These are phyloP conservation scores for Idaea biselata DNA, from an alignment of 2,888 invertebrate species.

Conservation along the genomic window DNA sequence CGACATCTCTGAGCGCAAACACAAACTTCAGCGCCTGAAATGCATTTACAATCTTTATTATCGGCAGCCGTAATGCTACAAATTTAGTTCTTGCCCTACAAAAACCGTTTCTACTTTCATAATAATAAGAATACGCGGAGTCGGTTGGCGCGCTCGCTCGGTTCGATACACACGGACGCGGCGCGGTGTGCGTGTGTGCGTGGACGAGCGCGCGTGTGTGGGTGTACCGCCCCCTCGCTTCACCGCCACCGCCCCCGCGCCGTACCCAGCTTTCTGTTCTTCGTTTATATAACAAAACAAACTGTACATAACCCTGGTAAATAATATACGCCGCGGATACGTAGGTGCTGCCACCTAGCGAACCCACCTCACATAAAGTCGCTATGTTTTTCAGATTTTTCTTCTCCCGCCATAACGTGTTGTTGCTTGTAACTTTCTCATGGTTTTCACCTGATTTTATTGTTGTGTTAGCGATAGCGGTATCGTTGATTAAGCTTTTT, in stretches of 20 bases:
- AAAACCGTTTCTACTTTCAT: conserved; percentile 81
- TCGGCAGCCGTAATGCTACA: conserved; percentile 75
- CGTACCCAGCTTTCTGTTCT: conserved; percentile 78
- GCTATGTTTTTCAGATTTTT: conserved; percentile 59
- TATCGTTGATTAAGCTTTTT: conserved; percentile 23
- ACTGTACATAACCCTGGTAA: conserved; percentile 66
- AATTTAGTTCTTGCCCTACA: conserved; percentile 81
- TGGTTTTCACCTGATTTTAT: conserved; percentile 29
- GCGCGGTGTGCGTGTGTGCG: conserved; percentile 48
- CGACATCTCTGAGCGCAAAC: conserved; percentile 74
- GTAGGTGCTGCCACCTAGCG: conserved; percentile 80
- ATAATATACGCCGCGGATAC: conserved; percentile 75
- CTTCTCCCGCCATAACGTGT: conserved; percentile 47
- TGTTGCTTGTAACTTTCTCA: conserved; percentile 46
- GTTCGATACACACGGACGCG: conserved; percentile 68
- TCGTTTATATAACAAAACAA: conserved; percentile 78
- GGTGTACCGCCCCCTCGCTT: conserved; percentile 25
- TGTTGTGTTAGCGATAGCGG: conserved; percentile 24
- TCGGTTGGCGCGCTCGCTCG: conserved; percentile 73
- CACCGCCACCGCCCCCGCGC: conserved; percentile 34
- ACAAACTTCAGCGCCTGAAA: conserved; percentile 76
- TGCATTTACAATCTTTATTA: conserved; percentile 78
- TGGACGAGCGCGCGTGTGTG: conserved; percentile 35
- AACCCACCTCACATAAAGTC: conserved; percentile 52
- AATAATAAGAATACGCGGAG: conserved; percentile 83